Percentiles rank a stretch among this genome's conserved stretches.
Conservation (phyloP, 2,888 invertebrate genomes). For the Embidobia sp. region DNA sequence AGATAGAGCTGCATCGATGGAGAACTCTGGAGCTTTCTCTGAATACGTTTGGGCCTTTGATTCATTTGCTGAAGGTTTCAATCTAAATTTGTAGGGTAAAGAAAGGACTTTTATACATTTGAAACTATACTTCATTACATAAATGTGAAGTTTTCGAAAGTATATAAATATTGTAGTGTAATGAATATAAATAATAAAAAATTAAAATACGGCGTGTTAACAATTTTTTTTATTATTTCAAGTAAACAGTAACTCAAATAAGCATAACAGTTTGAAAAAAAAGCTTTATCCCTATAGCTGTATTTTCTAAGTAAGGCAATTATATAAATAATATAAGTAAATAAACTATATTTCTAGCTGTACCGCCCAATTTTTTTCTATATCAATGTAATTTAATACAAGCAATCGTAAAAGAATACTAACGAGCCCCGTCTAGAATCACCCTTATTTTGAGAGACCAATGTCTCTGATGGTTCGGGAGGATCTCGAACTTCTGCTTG, state of each 20-base stretch:
- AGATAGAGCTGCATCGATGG: constrained; percentile 51
- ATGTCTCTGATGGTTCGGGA: constrained; percentile 86
- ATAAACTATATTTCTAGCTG: too few relatives aligned
- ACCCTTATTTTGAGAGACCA: constrained; percentile 83
- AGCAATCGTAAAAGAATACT: constrained; percentile 52
- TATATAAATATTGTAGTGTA: too few relatives aligned
- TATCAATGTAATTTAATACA: background rate
- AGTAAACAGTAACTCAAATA: too few relatives aligned
- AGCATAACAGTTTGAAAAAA: too few relatives aligned
- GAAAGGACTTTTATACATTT: background rate
- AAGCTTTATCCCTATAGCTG: too few relatives aligned
- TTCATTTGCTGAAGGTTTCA: constrained; percentile 49
- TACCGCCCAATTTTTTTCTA: too few relatives aligned
- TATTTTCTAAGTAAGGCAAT: too few relatives aligned
- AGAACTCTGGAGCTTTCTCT: constrained; percentile 64
- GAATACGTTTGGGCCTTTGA: constrained; percentile 34
- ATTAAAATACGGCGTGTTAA: too few relatives aligned
- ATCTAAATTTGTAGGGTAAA: constrained; percentile 19
- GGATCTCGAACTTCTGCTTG: constrained; percentile 81
- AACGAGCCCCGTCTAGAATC: constrained; percentile 75
- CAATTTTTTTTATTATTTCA: too few relatives aligned
- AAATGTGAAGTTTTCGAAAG: too few relatives aligned
- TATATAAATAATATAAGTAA: background rate
- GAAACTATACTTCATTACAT: too few relatives aligned
- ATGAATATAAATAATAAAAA: too few relatives aligned